Conservation (phyloP, 2,888 invertebrate species). For the Mythimna lalbum region DNA sequence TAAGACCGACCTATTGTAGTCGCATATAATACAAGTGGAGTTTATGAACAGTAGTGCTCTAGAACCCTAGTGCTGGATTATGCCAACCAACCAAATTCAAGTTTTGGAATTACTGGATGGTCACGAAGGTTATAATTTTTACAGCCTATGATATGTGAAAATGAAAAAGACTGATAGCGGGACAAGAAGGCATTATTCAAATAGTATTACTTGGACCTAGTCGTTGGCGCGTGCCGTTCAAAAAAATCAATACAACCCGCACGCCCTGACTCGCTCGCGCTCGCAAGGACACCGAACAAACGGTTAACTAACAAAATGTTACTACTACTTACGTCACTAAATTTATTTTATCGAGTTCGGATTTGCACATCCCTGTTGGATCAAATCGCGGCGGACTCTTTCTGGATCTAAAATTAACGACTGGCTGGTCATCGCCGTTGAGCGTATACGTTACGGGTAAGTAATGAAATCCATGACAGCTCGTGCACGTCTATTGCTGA, state of each 20-base stretch:
- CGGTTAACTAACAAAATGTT: conserved; percentile 71
- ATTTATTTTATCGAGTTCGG: conserved; percentile 44
- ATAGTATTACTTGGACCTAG: conserved; percentile 74
- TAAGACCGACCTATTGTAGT: not conserved
- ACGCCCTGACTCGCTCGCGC: conserved; percentile 74
- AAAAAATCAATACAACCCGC: conserved; percentile 85
- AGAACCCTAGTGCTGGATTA: not conserved
- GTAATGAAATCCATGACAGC: conserved; percentile 27
- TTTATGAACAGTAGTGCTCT: conserved; percentile 2
- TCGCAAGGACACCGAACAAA: conserved; percentile 77
- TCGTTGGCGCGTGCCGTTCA: conserved; percentile 76
- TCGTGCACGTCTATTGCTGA: conserved; percentile 9
- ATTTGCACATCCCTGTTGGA: conserved; percentile 37
- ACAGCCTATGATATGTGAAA: conserved; percentile 40
- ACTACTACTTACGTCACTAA: conserved; percentile 68
- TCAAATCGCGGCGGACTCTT: conserved; percentile 8
- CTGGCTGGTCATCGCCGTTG: conserved; percentile 7
- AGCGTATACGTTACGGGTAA: conserved; percentile 2
- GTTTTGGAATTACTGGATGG: not conserved
- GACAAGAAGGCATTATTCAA: conserved; percentile 75
- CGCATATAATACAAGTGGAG: conserved; percentile 13
- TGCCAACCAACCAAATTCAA: not conserved
- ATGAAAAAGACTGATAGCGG: conserved; percentile 56
- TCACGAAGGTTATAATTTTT: conserved; percentile 22
- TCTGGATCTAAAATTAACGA: conserved; percentile 12